These are phyloP conservation scores for Centropus unirufus DNA, from an alignment of 2,113 vertebrate genomes.

Conservation along the genomic window DNA sequence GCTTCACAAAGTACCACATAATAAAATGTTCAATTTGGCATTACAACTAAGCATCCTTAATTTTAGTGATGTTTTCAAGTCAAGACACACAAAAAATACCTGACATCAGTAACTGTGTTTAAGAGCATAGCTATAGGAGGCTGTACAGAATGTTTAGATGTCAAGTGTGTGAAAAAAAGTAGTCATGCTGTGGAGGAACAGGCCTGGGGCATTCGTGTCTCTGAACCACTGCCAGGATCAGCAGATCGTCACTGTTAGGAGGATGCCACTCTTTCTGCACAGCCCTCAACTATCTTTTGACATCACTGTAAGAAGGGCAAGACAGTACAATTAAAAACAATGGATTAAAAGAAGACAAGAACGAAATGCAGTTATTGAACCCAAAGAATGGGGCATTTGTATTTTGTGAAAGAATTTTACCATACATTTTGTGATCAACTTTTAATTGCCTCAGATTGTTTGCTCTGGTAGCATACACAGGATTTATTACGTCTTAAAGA, in stretches of 20 bases:
- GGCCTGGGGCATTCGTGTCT: slow-evolving; percentile 67
- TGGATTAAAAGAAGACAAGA: not conserved
- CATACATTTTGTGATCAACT: not conserved
- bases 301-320: slow-evolving; percentile 61
- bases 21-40: not conserved
- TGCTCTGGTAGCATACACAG: not conserved
- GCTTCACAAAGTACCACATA: not conserved
- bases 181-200: slow-evolving; percentile 65
- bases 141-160: slow-evolving; percentile 59
- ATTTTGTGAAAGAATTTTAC: not conserved
- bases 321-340: slow-evolving; percentile 66
- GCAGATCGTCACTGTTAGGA: slow-evolving; percentile 57
- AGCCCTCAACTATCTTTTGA: slow-evolving; percentile 69
- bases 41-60: slow-evolving; percentile 16
- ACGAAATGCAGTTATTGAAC: slow-evolving; percentile 3
- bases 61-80: slow-evolving; percentile 60
- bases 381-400: not conserved
- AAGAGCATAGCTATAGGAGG: slow-evolving; percentile 41
- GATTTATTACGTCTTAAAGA: not conserved
- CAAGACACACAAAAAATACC: not conserved
- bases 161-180: slow-evolving; percentile 21
- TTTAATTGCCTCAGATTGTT: not conserved
- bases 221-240: slow-evolving; percentile 73
- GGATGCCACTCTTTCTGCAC: slow-evolving; percentile 62
- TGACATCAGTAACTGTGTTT: slow-evolving; percentile 25